Base-by-base conservation (phyloP, 35 echinoderm and acorn worm genomes). In the Ophiothrix spiculata region DNA sequence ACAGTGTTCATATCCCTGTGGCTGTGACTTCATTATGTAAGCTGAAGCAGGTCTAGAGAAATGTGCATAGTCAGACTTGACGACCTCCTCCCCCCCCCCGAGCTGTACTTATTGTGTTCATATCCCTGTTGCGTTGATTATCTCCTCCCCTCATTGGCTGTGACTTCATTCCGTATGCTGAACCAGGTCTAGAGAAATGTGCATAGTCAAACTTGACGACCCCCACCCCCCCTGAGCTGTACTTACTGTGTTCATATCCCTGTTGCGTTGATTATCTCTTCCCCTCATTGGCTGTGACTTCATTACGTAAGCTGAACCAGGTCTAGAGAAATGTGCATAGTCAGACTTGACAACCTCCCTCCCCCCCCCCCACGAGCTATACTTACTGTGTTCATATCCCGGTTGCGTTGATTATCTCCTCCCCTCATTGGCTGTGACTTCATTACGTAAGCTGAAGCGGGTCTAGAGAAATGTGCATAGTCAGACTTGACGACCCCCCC, bases 221-320 rank as follows among this genome's bases (percentile, higher is more conserved):
- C n/a, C n/a, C n/a, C n/a, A n/a, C n/a, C n/a, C n/a, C n/a, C n/a
- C n/a, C n/a, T n/a, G n/a, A n/a, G n/a, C n/a, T n/a, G n/a, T n/a
- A 69, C 60, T 69, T n/a, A 69, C 60, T n/a, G 25, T 25, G 23
- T 69, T 69, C 60, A 69, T 12, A 69, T 69, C 60, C 29, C 60
- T 69, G 23, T 54, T 60, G 40, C 69, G 25, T 76, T 41, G 21
- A 34, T 78, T 74, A 0, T 8, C 35, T 0, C 74, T 36, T 25
- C 81, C 80, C 39, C 40, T 76, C 81, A 90, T 74, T 23, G 90
- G 80, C 15, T 93, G 95, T 79, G 83, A 85, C 81, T 82, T 90
- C 88, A 97, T 97, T 34, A 93, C 95, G 80, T 97, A 97, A 0
- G 95, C 95, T 81, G 95, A 97, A 14, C 95, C 95, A 33, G 95